Base-by-base conservation (phyloP, 2,113 vertebrate species). In the Semnornis frantzii region DNA sequence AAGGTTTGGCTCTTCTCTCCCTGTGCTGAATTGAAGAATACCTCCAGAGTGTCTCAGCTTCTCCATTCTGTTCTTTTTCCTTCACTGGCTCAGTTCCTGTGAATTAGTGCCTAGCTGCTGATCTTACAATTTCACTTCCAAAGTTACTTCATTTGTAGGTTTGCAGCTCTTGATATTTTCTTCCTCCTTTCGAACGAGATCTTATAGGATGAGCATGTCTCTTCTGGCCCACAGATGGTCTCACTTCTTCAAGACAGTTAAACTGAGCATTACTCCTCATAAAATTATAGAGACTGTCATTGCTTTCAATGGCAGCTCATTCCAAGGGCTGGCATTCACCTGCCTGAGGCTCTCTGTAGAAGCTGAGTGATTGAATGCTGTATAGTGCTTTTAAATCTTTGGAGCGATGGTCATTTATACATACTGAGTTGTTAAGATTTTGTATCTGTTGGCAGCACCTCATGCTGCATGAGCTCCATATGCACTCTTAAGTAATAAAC, bases 201-300 rank as follows among this genome's bases (percentile, higher is more conserved):
- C 12, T 30, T 80, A 14, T 0, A 70, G 39, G 14, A 24, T 3
- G 0, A 44, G 54, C 33, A 54, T 1, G 0, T 48, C 23, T 65
- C 20, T 82, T 5, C 15, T 42, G 11, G 37, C 33, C 28, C 54
- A 5, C 17, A 60, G 48, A 12, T 24, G 23, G 19, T 59, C 17
- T 12, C 48, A 34, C 64, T 71, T 70, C 79, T 92, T 77, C 80
- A 50, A 33, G 72, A 12, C 10, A 55, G n/a, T 58, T 44, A 50
- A 74, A 52, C n/a, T 19, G 64, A 83, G 6, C 46, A 57, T 58
- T 27, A 8, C 31, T 71, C 23, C 27, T 65, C 31, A 11, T 33
- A 17, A 60, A 71, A 46, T 5, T 15, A 14, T 4, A 19, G 69
- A 71, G 8, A 12, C 24, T 63, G 20, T 27, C 57, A 81, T 69